Percentiles rank a stretch among this genome's conserved stretches.
Conservation (phyloP, 1,140 invertebrate species). For the Archivesica marissinica region DNA sequence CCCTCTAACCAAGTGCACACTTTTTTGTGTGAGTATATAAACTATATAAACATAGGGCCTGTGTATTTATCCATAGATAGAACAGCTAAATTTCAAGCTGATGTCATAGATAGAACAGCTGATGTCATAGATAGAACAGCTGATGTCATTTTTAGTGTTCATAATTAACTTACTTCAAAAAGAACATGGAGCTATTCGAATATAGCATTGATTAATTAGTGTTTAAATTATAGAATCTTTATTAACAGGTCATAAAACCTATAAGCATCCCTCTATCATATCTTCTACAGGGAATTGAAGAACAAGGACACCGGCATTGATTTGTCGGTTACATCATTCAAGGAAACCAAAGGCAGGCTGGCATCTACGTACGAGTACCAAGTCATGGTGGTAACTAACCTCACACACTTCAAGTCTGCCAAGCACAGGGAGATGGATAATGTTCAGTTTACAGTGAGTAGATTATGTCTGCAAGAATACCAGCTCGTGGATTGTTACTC, state of each 20-base stretch:
- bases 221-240: neutral
- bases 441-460: slow-evolving; percentile 79
- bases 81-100: neutral
- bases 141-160: neutral
- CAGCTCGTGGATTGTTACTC: no score
- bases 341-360: slow-evolving; percentile 71
- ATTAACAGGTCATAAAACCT: neutral
- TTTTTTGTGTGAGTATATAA: no score
- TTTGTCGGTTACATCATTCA: slow-evolving; percentile 71
- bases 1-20: no score
- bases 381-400: slow-evolving; percentile 76
- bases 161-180: neutral
- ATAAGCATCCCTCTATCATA: neutral
- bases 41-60: no score
- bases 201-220: neutral
- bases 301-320: slow-evolving; percentile 78
- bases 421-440: slow-evolving; percentile 78
- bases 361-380: slow-evolving; percentile 72
- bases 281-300: slow-evolving; percentile 73
- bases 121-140: neutral
- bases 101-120: neutral
- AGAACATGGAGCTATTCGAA: neutral
- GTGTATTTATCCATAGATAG: no score
- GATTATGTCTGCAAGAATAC: no score
- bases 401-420: slow-evolving; percentile 76